Base-by-base conservation (phyloP, 2,888 invertebrate genomes). In the Dryobotodes eremita region DNA sequence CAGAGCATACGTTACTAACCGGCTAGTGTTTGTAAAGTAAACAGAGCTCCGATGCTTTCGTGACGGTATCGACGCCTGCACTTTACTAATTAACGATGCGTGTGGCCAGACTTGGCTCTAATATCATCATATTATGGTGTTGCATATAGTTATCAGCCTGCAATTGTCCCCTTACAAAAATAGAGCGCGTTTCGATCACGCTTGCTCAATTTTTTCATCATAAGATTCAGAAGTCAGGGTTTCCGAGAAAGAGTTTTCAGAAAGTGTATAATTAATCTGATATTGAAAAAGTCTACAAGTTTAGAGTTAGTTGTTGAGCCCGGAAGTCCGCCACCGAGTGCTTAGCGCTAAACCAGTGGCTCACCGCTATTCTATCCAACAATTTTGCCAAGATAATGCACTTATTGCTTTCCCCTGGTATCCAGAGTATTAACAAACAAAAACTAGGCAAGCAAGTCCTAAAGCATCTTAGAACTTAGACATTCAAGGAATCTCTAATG, bases 1-100 rank as follows among this genome's bases (percentile, higher is more conserved):
- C 55, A n/a, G 15, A 46, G 59, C 78, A 69, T 48, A 73, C 74
- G 64, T 61, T 71, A 78, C 73, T 79, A 87, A 89, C 89, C 89
- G 89, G 90, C 87, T 75, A 78, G 86, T 90, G 89, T 93, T 92
- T 92, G 88, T 86, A 88, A 84, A 90, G 86, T 91, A 93, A 93
- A 93, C 89, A 92, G 80, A 87, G 87, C 79, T 89, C 85, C 88
- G 88, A 89, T 89, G 89, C 87, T 83, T 88, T 86, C 88, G 88
- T 87, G 90, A 86, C 85, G 84, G 89, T 89, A 82, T 83, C 90
- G 89, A 90, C 90, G 90, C 92, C 89, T 90, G 91, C 85, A 84
- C 84, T 85, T 88, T 59, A 86, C 88, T 90, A 91, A 92, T 91
- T 90, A 89, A 89, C 87, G 70, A 87, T 71, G 91, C 89, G 92